Percentiles rank a stretch among this genome's conserved stretches.
phyloP scores from a whole-genome alignment of 2,888 invertebrate genomes.

The Drosophila mayaguana region DNA sequence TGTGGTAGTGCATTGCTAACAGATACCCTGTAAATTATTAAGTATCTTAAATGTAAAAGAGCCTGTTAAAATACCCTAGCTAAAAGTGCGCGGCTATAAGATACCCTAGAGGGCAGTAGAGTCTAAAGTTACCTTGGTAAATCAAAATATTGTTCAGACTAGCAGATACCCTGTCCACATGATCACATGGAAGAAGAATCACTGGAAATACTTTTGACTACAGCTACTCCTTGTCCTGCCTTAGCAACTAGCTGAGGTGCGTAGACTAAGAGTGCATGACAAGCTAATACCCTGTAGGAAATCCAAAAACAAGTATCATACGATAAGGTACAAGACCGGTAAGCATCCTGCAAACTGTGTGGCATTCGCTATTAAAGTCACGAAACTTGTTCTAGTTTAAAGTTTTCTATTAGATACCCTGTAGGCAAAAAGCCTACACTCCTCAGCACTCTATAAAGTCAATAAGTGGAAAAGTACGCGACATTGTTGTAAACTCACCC shows the following conservation, averaged over 20 bases:
- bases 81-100: background rate
- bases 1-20: background rate
- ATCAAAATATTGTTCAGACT: too few relatives aligned
- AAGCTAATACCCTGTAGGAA: background rate
- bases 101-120: background rate
- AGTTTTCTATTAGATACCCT: background rate
- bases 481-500: background rate
- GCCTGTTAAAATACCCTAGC: background rate
- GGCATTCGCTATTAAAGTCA: background rate
- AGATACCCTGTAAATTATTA: background rate
- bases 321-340: background rate
- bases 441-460: background rate
- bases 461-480: background rate
- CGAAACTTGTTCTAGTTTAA: background rate
- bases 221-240: background rate
- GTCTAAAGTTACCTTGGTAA: background rate
- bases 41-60: too few relatives aligned
- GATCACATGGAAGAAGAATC: background rate
- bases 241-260: background rate
- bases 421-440: background rate
- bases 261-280: too few relatives aligned
- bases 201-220: background rate
- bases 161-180: too few relatives aligned
- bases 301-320: background rate
- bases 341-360: background rate